Evolutionary conservation across 2,888 invertebrate species (phyloP).

Genomic region (Ophion obscuratus): DNA sequence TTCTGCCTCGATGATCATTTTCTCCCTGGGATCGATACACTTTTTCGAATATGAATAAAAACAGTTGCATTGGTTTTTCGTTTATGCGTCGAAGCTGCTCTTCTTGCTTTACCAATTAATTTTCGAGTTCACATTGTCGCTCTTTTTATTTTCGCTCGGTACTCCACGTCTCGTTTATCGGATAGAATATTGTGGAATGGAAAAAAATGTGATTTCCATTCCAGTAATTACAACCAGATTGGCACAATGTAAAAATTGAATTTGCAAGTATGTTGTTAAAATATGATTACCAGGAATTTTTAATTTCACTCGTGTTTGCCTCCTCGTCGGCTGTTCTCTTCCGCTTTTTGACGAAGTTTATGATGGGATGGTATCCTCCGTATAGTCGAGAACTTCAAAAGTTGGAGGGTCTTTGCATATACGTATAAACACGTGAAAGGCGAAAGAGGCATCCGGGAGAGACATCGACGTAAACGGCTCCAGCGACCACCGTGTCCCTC

Average conservation of each 20-base stretch:
- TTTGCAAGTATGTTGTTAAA: neutral
- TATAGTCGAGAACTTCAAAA: neutral
- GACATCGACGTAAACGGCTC: conserved; percentile 54
- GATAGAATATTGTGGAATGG: no score
- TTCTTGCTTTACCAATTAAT: neutral
- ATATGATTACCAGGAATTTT: neutral
- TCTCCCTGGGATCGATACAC: neutral
- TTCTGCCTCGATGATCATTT: neutral
- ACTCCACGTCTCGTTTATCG: no score
- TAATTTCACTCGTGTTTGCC: conserved; percentile 6
- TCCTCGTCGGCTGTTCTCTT: neutral
- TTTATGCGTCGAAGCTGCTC: neutral
- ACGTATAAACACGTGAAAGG: conserved; percentile 27
- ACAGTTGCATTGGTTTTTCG: neutral
- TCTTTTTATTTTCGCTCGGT: no score
- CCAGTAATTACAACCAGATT: no score
- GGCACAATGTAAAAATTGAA: neutral
- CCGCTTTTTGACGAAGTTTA: neutral
- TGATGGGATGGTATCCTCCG: conserved; percentile 17
- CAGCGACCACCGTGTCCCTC: conserved; percentile 35
- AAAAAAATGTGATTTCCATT: no score
- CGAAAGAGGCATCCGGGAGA: conserved; percentile 8
- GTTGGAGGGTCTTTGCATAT: neutral
- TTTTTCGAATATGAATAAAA: neutral
- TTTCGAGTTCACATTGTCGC: neutral